Evolutionary conservation across 2,113 vertebrate species (phyloP), one percentile per base, ranked within the genome.

Genomic region (Xiphophorus hellerii): DNA sequence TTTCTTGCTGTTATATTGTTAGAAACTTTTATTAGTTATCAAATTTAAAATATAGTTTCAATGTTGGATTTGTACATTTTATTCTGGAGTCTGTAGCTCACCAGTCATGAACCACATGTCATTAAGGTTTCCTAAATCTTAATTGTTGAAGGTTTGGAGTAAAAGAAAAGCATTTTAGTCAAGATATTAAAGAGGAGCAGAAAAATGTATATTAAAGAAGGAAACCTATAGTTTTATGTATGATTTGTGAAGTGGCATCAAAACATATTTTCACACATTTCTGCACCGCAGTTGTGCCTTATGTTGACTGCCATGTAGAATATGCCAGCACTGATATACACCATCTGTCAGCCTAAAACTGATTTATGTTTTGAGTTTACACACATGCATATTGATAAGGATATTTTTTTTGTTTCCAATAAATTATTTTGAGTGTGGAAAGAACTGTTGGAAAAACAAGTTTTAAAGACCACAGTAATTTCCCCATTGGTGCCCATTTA

Each of bases 221-320:
- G 6, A n/a, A 15, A 67, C 65, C 17, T 66, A 22, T 17, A 15
- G 65, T 66, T 42, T 25, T 28, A 37, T 42, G 65, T 66, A 27
- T 66, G 65, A 28, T 7, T 4, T 65, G 33, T 37, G 31, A 35
- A 35, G 31, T 35, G 63, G 63, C 63, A 65, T 58, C 51, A 58
- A 58, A n/a, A 58, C 20, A 65, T 28, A 42, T 37, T 66, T 44
- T 67, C 65, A 28, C 65, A 66, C 65, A n/a, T 39, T 39, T 66
- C 37, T 44, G 37, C 37, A 42, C 14, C 37, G 4, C 65, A 67
- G 37, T 67, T 67, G 37, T 67, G 65, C 65, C 65, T 29, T 44
- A 67, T 67, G 65, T 67, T 67, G 65, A 67, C 65, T 67, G 65
- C 37, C 22, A 25, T 58, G 14, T 39, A 44, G 35, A n/a, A 39